Conservation (phyloP, 2,888 invertebrate species). For the Netelia inedita region DNA sequence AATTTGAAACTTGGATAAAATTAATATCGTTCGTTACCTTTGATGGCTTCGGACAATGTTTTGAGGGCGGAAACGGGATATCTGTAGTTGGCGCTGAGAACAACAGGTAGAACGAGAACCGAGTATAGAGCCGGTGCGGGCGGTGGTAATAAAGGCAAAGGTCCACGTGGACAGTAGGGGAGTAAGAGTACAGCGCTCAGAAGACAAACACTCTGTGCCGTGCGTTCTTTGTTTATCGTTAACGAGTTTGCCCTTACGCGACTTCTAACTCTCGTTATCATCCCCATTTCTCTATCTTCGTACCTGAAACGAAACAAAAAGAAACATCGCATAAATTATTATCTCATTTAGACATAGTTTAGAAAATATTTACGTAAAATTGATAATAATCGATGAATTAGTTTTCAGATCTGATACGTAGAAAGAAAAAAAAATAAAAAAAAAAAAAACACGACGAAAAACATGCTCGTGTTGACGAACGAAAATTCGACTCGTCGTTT, state of each 20-base stretch:
- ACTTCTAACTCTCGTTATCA: slow-evolving; percentile 90
- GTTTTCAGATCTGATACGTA: neutral
- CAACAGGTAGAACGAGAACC: slow-evolving; percentile 89
- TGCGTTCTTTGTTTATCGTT: slow-evolving; percentile 89
- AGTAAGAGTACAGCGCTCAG: slow-evolving; percentile 89
- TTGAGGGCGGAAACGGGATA: slow-evolving; percentile 89
- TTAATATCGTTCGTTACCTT: slow-evolving; percentile 85
- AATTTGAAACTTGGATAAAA: neutral
- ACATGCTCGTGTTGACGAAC: neutral
- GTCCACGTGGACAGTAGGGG: slow-evolving; percentile 88
- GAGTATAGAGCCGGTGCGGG: slow-evolving; percentile 88
- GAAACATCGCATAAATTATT: neutral
- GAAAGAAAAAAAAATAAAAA: neutral
- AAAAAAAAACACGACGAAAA: neutral
- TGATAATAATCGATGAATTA: neutral
- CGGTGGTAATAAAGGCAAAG: slow-evolving; percentile 88
- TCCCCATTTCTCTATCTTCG: slow-evolving; percentile 87
- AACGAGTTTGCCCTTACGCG: slow-evolving; percentile 88
- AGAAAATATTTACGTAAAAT: neutral
- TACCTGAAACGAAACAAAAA: slow-evolving; percentile 37
- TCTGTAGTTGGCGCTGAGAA: slow-evolving; percentile 90
- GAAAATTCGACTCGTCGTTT: slow-evolving; percentile 8
- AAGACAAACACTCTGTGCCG: slow-evolving; percentile 90
- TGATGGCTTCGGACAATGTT: slow-evolving; percentile 86
- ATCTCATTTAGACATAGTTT: neutral